Percentiles rank a stretch among this genome's conserved stretches.
Conservation (phyloP, 2,888 invertebrate genomes). For the Eumacrocentrus americanus region DNA sequence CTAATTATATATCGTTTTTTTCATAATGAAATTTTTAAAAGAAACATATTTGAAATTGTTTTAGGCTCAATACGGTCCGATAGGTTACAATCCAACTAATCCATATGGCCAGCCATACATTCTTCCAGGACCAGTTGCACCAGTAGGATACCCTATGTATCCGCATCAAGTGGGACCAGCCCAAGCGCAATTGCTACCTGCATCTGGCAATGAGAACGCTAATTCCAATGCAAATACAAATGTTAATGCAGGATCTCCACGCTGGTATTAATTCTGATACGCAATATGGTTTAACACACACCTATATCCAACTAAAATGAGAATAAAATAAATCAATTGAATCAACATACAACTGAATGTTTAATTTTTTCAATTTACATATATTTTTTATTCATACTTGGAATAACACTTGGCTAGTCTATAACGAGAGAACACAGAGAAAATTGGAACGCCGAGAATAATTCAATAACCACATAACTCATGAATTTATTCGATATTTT, state of each 20-base stretch:
- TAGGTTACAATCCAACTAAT: constrained; percentile 5
- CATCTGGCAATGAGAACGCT: constrained; percentile 17
- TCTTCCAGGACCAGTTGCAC: too few relatives aligned
- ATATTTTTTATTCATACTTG: too few relatives aligned
- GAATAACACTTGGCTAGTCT: not conserved
- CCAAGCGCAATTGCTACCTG: too few relatives aligned
- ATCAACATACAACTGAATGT: not conserved
- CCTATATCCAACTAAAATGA: not conserved
- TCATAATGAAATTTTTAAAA: not conserved
- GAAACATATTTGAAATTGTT: constrained; percentile 1
- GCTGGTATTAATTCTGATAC: constrained; percentile 17
- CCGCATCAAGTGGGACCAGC: constrained; percentile 1
- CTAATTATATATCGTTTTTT: not conserved
- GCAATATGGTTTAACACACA: not conserved
- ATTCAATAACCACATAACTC: too few relatives aligned
- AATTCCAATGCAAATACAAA: constrained; percentile 34
- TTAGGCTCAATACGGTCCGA: constrained; percentile 23
- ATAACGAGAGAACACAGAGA: too few relatives aligned
- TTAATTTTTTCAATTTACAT: not conserved
- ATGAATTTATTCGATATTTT: too few relatives aligned
- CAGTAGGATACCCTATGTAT: constrained; percentile 18
- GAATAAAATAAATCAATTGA: not conserved
- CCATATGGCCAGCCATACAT: constrained; percentile 13
- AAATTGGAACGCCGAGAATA: too few relatives aligned
- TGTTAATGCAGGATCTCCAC: constrained; percentile 21